Percentiles rank a stretch among this genome's conserved stretches.
phyloP scores from a whole-genome alignment of 2,888 invertebrate species.

The Apamea anceps region DNA sequence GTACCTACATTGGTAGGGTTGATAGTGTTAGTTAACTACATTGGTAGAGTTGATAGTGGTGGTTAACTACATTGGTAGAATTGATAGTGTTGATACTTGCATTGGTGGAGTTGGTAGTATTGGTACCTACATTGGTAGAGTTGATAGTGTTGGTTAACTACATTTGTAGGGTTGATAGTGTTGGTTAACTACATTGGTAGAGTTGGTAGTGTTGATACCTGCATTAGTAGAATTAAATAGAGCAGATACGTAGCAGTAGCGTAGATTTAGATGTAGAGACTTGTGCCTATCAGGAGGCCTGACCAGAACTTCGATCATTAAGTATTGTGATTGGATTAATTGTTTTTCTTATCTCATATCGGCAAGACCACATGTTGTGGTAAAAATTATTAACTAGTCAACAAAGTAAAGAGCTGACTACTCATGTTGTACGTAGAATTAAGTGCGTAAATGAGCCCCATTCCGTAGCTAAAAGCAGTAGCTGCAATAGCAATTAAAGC shows the following conservation, averaged over 20 bases:
- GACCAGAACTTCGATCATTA: not conserved
- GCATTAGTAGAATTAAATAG: not conserved
- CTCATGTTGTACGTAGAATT: too few species aligned
- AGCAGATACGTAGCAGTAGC: not conserved
- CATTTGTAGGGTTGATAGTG: too few species aligned
- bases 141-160: too few species aligned
- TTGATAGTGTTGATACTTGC: too few species aligned
- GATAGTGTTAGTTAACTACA: too few species aligned
- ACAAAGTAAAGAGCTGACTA: not conserved
- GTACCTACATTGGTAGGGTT: not conserved
- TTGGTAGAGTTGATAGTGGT: too few species aligned
- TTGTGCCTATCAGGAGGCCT: too few species aligned
- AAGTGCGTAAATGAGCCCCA: too few species aligned
- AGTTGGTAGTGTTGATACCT: not conserved
- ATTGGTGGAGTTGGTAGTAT: too few species aligned
- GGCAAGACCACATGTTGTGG: not conserved
- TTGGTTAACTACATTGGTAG: not conserved
- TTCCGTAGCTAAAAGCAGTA: too few species aligned
- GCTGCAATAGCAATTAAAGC: not conserved
- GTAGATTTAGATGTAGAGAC: slow-evolving; percentile 15
- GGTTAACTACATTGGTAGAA: too few species aligned
- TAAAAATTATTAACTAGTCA: not conserved
- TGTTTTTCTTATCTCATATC: not conserved
- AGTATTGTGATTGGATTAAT: not conserved
- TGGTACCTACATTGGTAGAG: too few species aligned